Evolutionary conservation across 92 coral and sea anemone genomes (phyloP).

Genomic region (Muricea muricata): DNA sequence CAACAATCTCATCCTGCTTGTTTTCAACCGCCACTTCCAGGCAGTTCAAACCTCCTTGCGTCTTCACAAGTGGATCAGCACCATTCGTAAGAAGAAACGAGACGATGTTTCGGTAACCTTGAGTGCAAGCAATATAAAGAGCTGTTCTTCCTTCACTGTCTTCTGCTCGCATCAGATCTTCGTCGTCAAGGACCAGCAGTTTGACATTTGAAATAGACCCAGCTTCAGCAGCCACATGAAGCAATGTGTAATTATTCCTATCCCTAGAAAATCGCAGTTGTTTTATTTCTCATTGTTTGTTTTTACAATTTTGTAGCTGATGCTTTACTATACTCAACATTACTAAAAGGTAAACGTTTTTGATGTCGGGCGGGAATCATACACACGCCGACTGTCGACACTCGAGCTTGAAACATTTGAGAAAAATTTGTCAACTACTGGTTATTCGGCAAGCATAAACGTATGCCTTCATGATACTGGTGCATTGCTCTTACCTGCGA

Average conservation of each 20-base stretch:
- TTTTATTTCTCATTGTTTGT: neutral
- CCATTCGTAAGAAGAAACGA: conserved; percentile 9
- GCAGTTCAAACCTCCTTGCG: neutral
- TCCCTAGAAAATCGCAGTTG: neutral
- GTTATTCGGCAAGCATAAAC: no score
- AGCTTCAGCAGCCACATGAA: conserved; percentile 13
- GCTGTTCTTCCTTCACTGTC: neutral
- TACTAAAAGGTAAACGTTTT: no score
- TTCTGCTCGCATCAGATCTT: neutral
- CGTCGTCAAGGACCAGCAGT: conserved; percentile 12
- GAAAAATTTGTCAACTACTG: no score
- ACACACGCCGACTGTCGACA: no score
- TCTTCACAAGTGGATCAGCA: conserved; percentile 10
- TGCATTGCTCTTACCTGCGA: no score
- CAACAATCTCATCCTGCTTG: neutral
- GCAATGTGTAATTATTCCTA: neutral
- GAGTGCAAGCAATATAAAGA: conserved; percentile 16
- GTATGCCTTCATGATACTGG: no score
- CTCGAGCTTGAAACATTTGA: no score
- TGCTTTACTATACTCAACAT: no score
- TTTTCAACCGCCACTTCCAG: neutral
- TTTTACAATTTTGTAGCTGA: neutral
- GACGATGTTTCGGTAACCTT: conserved; percentile 4
- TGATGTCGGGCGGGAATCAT: no score
- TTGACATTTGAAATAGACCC: conserved; percentile 29